Conservation (phyloP, 2,888 invertebrate species). For the Orthosia gracilis region DNA sequence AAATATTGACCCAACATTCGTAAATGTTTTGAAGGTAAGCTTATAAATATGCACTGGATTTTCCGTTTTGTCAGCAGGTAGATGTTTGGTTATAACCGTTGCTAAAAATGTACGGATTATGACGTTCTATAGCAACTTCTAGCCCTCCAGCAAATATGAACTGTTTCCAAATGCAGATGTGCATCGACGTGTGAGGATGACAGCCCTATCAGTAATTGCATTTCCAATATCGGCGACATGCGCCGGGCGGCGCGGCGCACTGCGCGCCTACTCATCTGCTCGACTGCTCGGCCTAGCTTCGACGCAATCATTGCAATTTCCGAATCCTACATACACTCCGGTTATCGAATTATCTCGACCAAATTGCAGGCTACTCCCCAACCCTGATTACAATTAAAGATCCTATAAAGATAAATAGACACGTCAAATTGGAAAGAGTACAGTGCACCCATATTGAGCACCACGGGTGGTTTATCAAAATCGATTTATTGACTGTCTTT, state of each 20-base stretch:
- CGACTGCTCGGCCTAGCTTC: constrained; percentile 70
- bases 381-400: constrained; percentile 53
- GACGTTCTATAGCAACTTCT: background rate
- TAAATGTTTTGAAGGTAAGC: constrained; percentile 44
- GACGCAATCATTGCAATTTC: constrained; percentile 88
- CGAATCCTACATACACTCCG: constrained; percentile 77
- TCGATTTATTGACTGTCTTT: constrained; percentile 18
- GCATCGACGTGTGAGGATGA: constrained; percentile 44
- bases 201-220: constrained; percentile 78
- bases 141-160: background rate
- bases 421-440: constrained; percentile 44
- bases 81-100: background rate
- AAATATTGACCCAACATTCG: constrained; percentile 40
- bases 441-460: constrained; percentile 31
- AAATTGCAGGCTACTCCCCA: constrained; percentile 62
- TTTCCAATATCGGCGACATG: constrained; percentile 72
- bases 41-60: constrained; percentile 39
- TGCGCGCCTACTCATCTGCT: constrained; percentile 70
- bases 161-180: constrained; percentile 7
- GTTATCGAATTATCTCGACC: constrained; percentile 66
- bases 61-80: constrained; percentile 15
- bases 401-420: constrained; percentile 58
- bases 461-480: constrained; percentile 44
- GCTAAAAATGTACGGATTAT: constrained; percentile 4
- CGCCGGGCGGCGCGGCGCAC: constrained; percentile 62